Base-by-base conservation (phyloP, 2,888 invertebrate genomes). In the Tenthredo scrophulariae region DNA sequence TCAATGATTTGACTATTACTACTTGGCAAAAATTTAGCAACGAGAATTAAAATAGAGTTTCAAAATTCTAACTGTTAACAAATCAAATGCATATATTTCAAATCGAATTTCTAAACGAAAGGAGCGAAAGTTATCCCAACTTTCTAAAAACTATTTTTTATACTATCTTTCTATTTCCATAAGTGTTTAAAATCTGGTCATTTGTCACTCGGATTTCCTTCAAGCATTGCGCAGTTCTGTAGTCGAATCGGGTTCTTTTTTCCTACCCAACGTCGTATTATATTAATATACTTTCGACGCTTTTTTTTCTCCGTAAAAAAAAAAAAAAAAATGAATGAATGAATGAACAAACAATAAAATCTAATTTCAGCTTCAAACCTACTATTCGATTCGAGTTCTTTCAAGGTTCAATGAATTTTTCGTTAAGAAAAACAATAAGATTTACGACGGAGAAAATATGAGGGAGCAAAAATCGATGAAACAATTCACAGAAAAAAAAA, bases 201-300 rank as follows among this genome's bases (percentile, higher is more conserved):
- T 10, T 33, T 70, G 83, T 83, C 33, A 67, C 83, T 83, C 33
- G 33, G 22, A 70, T 70, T 70, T 83, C 50, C 70, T n/a, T 83
- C 67, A 29, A 67, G 46, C 46, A 83, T 26, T 40, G 80, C 72
- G 9, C 40, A 74, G 72, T 40, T 74, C 26, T 67, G 43, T 33
- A 43, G 65, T 80, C 65, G n/a, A 80, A 37, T 80, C 62, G 62
- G 22, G 43, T 26, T 46, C 18, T 37, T 37, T 37, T 43, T n/a
- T 67, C n/a, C 58, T 80, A 70, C 67, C 22, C 70, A 43, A 62
- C 46, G 83, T 70, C 67, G 83, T 83, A 37, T 37, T 37, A 7
- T 37, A 37, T 37, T 7, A 7, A 7, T 37, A 40, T 40, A 77
- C 22, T 43, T 40, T 29, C 26, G 33, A n/a, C n/a, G 37, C 18